Evolutionary conservation across 30 jellyfish, hydroid and myxozoan genomes (phyloP).

Genomic region (Rhopilema esculentum): DNA sequence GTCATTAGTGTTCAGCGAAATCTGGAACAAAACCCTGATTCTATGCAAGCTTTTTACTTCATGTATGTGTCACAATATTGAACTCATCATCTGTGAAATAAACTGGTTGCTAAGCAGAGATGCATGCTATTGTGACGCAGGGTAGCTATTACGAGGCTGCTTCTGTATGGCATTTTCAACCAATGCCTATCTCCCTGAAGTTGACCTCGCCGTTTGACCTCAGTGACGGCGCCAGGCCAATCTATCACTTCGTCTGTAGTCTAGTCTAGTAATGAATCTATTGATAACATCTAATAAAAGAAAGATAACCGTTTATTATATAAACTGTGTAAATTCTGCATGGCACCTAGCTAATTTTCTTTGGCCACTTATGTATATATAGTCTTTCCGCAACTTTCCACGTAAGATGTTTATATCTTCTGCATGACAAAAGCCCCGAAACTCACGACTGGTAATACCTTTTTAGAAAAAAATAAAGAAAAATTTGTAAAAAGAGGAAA

Average conservation of each 20-base stretch:
- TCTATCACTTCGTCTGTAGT: conserved; percentile 61
- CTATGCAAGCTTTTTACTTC: too few species aligned
- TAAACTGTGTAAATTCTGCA: conserved; percentile 25
- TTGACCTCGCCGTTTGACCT: conserved; percentile 77
- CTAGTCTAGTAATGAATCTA: conserved; percentile 55
- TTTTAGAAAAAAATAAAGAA: too few species aligned
- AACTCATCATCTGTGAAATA: background rate
- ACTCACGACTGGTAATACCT: background rate
- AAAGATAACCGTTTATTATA: conserved; percentile 30
- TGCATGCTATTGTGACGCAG: too few species aligned
- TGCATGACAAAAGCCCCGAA: background rate
- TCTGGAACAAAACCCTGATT: too few species aligned
- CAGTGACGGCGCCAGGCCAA: conserved; percentile 51
- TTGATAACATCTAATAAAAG: conserved; percentile 49
- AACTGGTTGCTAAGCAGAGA: background rate
- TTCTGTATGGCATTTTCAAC: background rate
- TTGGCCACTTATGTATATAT: background rate
- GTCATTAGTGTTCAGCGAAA: too few species aligned
- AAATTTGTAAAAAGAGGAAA: too few species aligned
- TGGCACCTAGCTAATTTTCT: conserved; percentile 34
- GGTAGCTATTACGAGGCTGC: background rate
- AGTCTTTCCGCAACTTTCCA: background rate
- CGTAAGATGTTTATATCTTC: background rate
- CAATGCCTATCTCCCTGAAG: background rate
- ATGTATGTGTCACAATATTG: too few species aligned